Base-by-base conservation (phyloP, 1,140 invertebrate genomes). In the Saccostrea cuccullata region DNA sequence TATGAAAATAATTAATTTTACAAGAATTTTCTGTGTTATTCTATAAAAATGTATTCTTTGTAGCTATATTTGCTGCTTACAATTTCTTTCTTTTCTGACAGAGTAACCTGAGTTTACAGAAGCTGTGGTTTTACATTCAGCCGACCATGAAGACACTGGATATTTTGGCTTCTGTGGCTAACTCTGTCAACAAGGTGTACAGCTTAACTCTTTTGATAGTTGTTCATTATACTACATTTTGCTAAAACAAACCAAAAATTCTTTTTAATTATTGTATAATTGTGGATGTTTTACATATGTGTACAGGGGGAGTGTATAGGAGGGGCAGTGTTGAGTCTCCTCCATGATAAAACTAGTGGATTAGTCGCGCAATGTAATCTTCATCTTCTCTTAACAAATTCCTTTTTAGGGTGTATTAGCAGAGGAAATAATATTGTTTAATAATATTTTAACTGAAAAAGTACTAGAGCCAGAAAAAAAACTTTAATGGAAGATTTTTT, bases 81-180 rank as follows among this genome's bases (percentile, higher is more conserved):
- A 55, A n/a, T 36, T 55, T 55, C 55, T 8, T n/a, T n/a, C n/a
- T 84, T 73, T 86, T 90, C 30, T 36, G 89, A 36, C 96, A 96
- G 90, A 96, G 96, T n/a, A 96, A 97, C 91, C 94, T 99, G 85
- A 97, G 97, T 89, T 95, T 99, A 60, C 98, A 99, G 93, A 98
- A 98, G 93, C 93, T 99, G 77, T 98, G 97, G 96, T 99, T 97
- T 95, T 98, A 97, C 94, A 96, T 99, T 84, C 97, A 98, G 92
- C 97, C 97, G 0, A 98, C 97, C 23, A 96, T 98, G 95, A 96
- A 96, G 86, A 97, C 97, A 17, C 97, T 99, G 96, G 96, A 97
- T 90, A 96, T 98, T 89, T 94, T 99, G 47, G 97, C 97, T 55
- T 96, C 97, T 88, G 96, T 98, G 67, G 96, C 97, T 6, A 96